phyloP scores from a whole-genome alignment of 2,888 invertebrate species.

The Syritta pipiens region DNA sequence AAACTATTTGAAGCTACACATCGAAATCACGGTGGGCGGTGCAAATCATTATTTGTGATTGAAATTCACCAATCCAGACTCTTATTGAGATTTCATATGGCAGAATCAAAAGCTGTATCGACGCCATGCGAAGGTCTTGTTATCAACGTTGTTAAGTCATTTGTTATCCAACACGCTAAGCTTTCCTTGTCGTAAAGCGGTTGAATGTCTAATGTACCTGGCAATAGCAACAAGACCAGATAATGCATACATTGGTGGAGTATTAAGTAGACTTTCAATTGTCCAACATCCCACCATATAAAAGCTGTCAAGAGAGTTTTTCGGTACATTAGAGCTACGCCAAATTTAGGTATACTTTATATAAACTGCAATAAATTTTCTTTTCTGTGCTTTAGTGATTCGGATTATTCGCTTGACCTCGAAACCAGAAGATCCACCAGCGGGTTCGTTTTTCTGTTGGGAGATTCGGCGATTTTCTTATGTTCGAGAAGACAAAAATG shows the following conservation, averaged over 20 bases:
- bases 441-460: slow-evolving; percentile 50
- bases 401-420: slow-evolving; percentile 43
- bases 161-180: no score
- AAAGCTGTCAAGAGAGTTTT: slow-evolving; percentile 18
- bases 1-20: no score
- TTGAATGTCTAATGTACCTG: slow-evolving; percentile 1
- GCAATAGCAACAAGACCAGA: not conserved
- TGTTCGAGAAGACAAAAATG: slow-evolving; percentile 70
- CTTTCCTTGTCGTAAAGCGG: not conserved
- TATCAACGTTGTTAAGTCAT: no score
- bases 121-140: no score
- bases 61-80: no score
- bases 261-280: not conserved
- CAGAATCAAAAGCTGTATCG: no score
- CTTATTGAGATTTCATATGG: no score
- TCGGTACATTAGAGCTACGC: slow-evolving; percentile 4
- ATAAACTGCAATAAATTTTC: not conserved
- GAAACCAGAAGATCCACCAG: slow-evolving; percentile 35
- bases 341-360: slow-evolving; percentile 16
- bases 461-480: slow-evolving; percentile 71
- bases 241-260: not conserved
- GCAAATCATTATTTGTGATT: no score
- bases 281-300: slow-evolving; percentile 4
- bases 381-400: slow-evolving; percentile 38
- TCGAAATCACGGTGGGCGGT: no score